phyloP scores from a whole-genome alignment of 2,888 invertebrate species.

The Oscheius sp. region DNA sequence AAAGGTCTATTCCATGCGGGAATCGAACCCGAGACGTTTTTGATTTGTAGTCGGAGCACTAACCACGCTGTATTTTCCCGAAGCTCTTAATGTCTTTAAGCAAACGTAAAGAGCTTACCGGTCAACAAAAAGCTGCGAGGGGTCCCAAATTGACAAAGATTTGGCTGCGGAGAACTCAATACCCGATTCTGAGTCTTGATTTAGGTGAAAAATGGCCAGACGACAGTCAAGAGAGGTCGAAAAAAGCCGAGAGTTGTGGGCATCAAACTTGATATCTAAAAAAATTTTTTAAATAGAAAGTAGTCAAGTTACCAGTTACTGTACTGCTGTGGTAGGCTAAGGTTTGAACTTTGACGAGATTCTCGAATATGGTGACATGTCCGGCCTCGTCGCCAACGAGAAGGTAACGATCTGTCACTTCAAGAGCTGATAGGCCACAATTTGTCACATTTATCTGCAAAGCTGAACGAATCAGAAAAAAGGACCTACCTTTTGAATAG shows the following conservation, averaged over 20 bases:
- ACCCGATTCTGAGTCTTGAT: neutral
- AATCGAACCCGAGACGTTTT: too few relatives aligned
- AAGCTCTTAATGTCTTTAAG: neutral
- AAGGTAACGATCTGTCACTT: neutral
- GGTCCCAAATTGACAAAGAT: slow-evolving; percentile 38
- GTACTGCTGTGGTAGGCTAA: slow-evolving; percentile 34
- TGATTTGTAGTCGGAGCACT: too few relatives aligned
- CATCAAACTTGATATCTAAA: slow-evolving; percentile 22
- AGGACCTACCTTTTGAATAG: neutral
- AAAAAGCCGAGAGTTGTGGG: neutral
- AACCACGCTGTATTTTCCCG: too few relatives aligned
- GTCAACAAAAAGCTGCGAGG: slow-evolving; percentile 17
- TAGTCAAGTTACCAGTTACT: slow-evolving; percentile 21
- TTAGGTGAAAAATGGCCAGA: slow-evolving; percentile 17
- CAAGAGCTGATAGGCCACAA: slow-evolving; percentile 29
- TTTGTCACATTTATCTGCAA: slow-evolving; percentile 9
- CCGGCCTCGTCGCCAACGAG: slow-evolving; percentile 28
- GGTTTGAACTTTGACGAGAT: neutral
- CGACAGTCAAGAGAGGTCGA: slow-evolving; percentile 35
- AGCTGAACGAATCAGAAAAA: neutral
- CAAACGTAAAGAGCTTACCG: neutral
- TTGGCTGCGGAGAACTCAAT: neutral
- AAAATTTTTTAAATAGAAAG: neutral
- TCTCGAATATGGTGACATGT: neutral
- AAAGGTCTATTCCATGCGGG: too few relatives aligned